phyloP scores from a whole-genome alignment of 2,888 invertebrate genomes.

The Pseudanteris insignis region DNA sequence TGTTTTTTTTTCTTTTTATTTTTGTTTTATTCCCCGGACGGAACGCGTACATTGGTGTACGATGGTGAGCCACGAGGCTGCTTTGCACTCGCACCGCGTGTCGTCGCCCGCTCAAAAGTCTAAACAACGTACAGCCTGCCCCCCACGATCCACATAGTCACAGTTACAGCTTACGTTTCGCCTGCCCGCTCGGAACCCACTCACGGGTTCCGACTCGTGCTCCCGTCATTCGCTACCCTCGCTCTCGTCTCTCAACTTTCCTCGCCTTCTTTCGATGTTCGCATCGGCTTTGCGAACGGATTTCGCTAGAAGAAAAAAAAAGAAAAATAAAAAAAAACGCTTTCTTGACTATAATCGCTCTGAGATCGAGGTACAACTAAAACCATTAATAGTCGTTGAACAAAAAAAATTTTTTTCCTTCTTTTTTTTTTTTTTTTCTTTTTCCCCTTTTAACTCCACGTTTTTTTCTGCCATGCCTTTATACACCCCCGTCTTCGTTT shows the following conservation, averaged over 20 bases:
- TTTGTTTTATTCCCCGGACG: no score
- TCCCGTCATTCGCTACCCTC: slow-evolving; percentile 2
- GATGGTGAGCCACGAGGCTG: slow-evolving; percentile 14
- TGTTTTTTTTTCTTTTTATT: no score
- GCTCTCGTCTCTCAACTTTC: slow-evolving; percentile 16
- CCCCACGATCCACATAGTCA: slow-evolving; percentile 66
- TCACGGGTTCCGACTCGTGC: slow-evolving; percentile 28
- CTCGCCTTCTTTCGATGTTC: slow-evolving; percentile 23
- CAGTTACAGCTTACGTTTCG: slow-evolving; percentile 64
- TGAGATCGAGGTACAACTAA: slow-evolving; percentile 42
- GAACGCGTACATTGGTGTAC: slow-evolving; percentile 36
- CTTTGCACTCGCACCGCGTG: no score
- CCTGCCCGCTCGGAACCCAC: slow-evolving; percentile 48
- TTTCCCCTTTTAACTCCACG: no score
- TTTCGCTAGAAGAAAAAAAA: no score
- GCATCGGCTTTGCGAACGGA: slow-evolving; percentile 36
- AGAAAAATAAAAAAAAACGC: no score
- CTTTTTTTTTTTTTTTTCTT: no score
- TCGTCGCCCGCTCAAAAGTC: slow-evolving; percentile 21
- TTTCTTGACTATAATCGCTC: slow-evolving; percentile 42
- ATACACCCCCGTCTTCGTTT: no score
- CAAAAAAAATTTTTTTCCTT: no score
- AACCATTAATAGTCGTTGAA: slow-evolving; percentile 34
- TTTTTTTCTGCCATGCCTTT: slow-evolving; percentile 17
- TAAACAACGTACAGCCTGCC: slow-evolving; percentile 60